Evolutionary conservation across 2,888 invertebrate genomes (phyloP), one percentile per base, ranked within the genome.

Genomic region (Scaptomyza tumidula): DNA sequence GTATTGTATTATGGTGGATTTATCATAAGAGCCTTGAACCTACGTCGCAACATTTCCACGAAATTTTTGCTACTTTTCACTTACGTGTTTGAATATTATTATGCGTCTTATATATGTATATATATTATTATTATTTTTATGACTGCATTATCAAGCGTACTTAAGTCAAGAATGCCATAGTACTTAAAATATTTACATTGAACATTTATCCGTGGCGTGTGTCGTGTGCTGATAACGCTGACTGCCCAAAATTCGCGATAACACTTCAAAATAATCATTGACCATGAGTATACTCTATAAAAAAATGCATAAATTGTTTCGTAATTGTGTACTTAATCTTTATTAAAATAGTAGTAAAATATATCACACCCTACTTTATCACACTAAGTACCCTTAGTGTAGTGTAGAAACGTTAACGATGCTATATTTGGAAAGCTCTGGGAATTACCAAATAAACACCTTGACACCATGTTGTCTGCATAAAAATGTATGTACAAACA

Each of bases 1-100:
- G 2, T 72, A 56, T 53, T 56, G 50, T 54, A 24, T 43, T 62
- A 24, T 68, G 27, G 58, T 55, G 75, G 72, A 78, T 79, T 79
- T 82, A 79, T 73, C 64, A 79, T 67, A 83, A 68, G 88, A 72
- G 87, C 77, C 72, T 80, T 71, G 76, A 7, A 24, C 44, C 43
- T 49, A 84, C 54, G 59, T 55, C 58, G 59, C 24, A 43, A 39
- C 16, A 24, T 46, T 86, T 83, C 83, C 68, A 53, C 66, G 86
- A 83, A 83, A 35, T 50, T 3, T 65, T 83, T 39, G 74, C 52
- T 66, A 57, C 71, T 83, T 68, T 88, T 83, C 74, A 80, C 78
- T 66, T 68, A 77, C 55, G 71, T 64, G 61, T 77, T 39, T 14
- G 76, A 86, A 80, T 86, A 83, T 86, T 79, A 69, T 77, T 69